phyloP scores from a whole-genome alignment of 2,113 vertebrate genomes.

The Erinaceus europaeus region DNA sequence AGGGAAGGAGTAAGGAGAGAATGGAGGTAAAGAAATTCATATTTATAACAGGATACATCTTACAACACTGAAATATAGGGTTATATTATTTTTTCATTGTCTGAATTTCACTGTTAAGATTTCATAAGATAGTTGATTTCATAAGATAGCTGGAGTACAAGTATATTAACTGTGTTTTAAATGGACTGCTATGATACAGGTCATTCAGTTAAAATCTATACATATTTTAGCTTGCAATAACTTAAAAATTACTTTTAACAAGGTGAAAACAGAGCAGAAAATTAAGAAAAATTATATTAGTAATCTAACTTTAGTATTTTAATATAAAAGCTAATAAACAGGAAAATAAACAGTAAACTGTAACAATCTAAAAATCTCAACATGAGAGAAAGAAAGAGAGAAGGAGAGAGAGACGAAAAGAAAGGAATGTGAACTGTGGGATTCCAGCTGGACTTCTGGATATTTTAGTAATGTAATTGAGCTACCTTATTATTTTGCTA shows the following conservation, averaged over 20 bases:
- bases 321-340: neutral
- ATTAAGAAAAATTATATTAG: neutral
- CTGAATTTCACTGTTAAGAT: too few species aligned
- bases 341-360: neutral
- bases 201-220: neutral
- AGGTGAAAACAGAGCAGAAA: neutral
- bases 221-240: neutral
- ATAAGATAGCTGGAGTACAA: neutral
- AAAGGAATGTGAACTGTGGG: neutral
- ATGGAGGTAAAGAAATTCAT: neutral
- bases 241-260: constrained; percentile 28
- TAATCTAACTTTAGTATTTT: neutral
- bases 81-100: neutral
- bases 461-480: constrained; percentile 56
- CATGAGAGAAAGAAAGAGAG: constrained; percentile 10
- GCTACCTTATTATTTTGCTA: constrained; percentile 59
- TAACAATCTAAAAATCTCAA: constrained; percentile 37
- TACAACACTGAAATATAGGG: neutral
- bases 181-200: too few species aligned
- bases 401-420: neutral
- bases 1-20: neutral
- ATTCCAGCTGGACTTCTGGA: constrained; percentile 43
- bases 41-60: neutral
- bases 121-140: too few species aligned
- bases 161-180: neutral